A percentile compares a stretch with the other conserved stretches of the same genome.
These are phyloP conservation scores for Pseudopipra pipra DNA, from an alignment of 2,113 vertebrate species.

Conservation along the genomic window DNA sequence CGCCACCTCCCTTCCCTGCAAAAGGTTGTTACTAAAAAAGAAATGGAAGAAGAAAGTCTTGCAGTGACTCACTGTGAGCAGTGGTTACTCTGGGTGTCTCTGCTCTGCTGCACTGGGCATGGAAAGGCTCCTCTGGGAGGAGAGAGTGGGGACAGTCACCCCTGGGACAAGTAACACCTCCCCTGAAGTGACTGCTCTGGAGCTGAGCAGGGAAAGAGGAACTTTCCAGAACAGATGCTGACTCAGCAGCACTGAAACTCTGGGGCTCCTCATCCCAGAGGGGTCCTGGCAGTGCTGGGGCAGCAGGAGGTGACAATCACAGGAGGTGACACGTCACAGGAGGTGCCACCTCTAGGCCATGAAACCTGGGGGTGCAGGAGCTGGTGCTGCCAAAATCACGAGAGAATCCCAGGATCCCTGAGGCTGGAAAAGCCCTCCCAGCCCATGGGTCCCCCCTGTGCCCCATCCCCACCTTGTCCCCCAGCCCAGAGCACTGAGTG, in stretches of 20 bases:
- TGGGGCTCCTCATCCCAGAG: neutral
- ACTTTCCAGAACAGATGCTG: rapidly evolving
- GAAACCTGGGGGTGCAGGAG: neutral
- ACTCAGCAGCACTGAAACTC: neutral
- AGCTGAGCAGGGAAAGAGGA: neutral
- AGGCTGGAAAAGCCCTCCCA: neutral
- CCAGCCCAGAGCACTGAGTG: neutral
- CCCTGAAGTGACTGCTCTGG: neutral
- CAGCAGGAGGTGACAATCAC: neutral
- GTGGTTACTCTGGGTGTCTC: neutral
- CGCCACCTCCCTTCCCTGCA: neutral
- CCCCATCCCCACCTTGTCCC: neutral
- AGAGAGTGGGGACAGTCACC: neutral
- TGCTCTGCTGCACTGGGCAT: neutral
- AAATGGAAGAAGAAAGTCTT: neutral
- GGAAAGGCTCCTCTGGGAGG: neutral
- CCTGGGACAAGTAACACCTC: neutral
- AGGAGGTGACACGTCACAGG: rapidly evolving
- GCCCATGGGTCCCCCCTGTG: neutral
- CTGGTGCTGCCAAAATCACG: neutral
- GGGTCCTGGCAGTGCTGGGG: neutral
- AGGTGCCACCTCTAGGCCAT: neutral
- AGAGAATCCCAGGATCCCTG: neutral
- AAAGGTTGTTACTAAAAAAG: neutral
- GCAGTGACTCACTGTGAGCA: neutral